These are phyloP conservation scores for Capitulum mitella DNA, from an alignment of 2,888 invertebrate species.

Conservation along the genomic window DNA sequence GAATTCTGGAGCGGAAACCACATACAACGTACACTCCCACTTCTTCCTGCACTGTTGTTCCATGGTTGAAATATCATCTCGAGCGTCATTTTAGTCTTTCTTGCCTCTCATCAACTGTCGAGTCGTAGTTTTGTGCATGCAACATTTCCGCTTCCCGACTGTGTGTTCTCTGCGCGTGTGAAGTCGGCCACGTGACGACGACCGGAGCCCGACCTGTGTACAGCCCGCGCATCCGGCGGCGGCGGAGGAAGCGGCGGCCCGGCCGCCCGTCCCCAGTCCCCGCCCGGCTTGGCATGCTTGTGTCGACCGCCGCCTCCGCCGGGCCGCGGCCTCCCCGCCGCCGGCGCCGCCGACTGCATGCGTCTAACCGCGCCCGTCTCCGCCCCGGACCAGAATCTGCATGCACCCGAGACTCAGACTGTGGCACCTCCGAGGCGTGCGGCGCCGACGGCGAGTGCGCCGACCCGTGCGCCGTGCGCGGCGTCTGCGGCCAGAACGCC, in stretches of 20 bases:
- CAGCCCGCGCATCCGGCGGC: neutral
- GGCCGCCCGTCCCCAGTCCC: neutral
- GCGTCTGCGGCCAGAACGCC: conserved; percentile 81
- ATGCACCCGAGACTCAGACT: conserved; percentile 21
- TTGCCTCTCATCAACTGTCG: neutral
- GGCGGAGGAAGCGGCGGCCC: neutral
- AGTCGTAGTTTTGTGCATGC: conserved; percentile 13
- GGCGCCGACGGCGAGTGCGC: conserved; percentile 54
- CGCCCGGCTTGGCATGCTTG: neutral
- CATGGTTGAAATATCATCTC: neutral
- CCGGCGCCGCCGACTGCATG: neutral
- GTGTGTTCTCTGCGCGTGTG: neutral
- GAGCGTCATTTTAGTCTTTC: neutral
- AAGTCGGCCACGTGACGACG: neutral
- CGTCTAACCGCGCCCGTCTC: conserved; percentile 10
- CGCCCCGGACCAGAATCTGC: conserved; percentile 17
- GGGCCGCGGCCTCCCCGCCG: neutral
- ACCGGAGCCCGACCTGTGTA: neutral
- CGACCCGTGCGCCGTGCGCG: conserved; percentile 48
- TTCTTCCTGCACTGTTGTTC: conserved; percentile 3
- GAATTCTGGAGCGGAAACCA: neutral
- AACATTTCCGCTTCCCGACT: neutral
- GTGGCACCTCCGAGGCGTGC: conserved; percentile 48
- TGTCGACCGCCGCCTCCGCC: neutral
- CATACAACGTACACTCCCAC: neutral